Base-by-base conservation (phyloP, 2,113 vertebrate species). In the Actinemys pallida region DNA sequence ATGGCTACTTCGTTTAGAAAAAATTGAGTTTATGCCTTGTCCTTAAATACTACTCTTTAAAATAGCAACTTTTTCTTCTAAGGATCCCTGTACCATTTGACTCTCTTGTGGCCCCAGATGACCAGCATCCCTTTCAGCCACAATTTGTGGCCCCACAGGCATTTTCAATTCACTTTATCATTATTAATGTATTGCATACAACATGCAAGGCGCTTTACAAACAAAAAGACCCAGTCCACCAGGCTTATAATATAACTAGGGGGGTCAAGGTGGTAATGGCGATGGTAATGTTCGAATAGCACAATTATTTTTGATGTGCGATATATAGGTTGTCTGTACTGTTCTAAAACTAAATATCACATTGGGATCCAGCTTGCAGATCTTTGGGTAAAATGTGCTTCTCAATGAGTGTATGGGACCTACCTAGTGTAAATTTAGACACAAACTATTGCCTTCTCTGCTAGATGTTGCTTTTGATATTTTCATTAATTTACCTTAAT, bases 31-130 rank as follows among this genome's bases (percentile, higher is more conserved):
- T 39, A n/a, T 42, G 20, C 10, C 9, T 6, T 75, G 11, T 45
- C 72, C 24, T 45, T 45, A 76, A 86, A 86, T 29, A 11, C 42
- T 88, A 2, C 31, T 93, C 72, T 27, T 87, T 90, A 49, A 57
- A 14, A 39, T 93, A 75, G 17, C 39, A 91, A 54, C 31, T 90
- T 5, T 14, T 93, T 29, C 27, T 52, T 84, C 81, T 80, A 94
- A 86, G 81, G 95, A 65, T 95, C 50, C 35, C 31, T 24, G 69
- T 24, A 2, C 2, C 84, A 17, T 87, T 90, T 89, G 72, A 91
- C 69, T 10, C 42, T 56, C 0, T 75, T 94, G 10, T n/a, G 0
- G n/a, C 94, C 47, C 29, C 50, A 75, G 35, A 17, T 50, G 45
- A 6, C 39, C 50, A 10, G 54, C 4, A 76, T 52, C 76, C 56